Conservation (phyloP, 2,113 vertebrate genomes). For the Gobius niger region DNA sequence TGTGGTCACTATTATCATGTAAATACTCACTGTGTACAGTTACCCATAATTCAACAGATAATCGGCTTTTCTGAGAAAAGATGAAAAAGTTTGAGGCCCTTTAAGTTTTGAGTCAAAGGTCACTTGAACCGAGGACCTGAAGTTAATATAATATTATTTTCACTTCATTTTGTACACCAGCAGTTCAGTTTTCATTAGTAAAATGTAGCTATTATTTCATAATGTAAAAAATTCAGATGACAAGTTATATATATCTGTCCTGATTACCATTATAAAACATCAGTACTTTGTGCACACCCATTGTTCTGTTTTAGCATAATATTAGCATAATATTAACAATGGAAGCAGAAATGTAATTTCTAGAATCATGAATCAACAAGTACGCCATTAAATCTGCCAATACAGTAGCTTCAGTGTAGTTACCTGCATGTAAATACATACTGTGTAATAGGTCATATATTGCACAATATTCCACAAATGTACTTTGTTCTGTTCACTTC, state of each 20-base stretch:
- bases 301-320: slow-evolving; percentile 7
- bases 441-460: background rate
- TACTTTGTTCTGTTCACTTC: background rate
- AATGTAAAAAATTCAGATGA: no score
- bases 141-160: background rate
- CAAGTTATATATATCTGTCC: no score
- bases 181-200: no score
- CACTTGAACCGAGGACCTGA: background rate
- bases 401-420: background rate
- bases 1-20: slow-evolving; percentile 31
- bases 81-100: background rate
- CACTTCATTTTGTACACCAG: background rate
- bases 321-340: slow-evolving; percentile 6
- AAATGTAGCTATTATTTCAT: no score
- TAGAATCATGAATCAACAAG: background rate
- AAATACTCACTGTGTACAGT: slow-evolving; percentile 4
- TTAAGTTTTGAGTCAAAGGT: background rate
- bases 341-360: background rate
- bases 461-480: background rate
- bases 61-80: background rate
- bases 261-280: slow-evolving; percentile 6
- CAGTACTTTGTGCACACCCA: background rate
- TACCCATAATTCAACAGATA: background rate
- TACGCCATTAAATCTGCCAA: background rate
- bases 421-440: background rate